Percentiles rank a stretch among this genome's conserved stretches.
Conservation (phyloP, 2,113 vertebrate genomes). For the Danio rerio region DNA sequence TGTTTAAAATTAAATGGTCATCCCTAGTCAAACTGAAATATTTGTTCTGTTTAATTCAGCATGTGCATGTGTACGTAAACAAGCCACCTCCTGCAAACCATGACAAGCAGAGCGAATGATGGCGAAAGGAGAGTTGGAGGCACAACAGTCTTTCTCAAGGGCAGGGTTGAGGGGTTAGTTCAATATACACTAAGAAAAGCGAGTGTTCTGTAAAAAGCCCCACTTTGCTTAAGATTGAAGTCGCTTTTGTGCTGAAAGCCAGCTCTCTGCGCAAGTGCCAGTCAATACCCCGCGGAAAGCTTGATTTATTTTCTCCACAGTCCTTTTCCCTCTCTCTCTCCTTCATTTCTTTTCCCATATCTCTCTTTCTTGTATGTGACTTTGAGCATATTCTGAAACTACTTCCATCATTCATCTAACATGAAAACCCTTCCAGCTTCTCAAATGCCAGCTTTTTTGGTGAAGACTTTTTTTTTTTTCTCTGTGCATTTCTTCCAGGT, state of each 20-base stretch:
- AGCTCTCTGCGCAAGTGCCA: slow-evolving; percentile 68
- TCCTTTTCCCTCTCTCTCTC: slow-evolving; percentile 60
- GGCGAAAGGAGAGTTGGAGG: slow-evolving; percentile 47
- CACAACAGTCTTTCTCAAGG: slow-evolving; percentile 44
- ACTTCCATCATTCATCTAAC: background rate
- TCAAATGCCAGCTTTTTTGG: background rate
- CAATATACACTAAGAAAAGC: slow-evolving; percentile 68
- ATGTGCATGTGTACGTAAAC: slow-evolving; percentile 49
- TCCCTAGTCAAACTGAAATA: background rate
- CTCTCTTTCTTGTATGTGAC: background rate
- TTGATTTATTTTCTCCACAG: slow-evolving; percentile 78
- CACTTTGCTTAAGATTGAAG: slow-evolving; percentile 71
- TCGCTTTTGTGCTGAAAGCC: slow-evolving; percentile 67
- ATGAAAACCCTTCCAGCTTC: background rate
- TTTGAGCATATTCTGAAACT: slow-evolving; percentile 41
- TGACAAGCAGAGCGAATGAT: slow-evolving; percentile 63
- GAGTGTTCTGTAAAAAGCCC: slow-evolving; percentile 66
- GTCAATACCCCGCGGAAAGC: slow-evolving; percentile 74
- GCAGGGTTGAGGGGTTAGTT: slow-evolving; percentile 58
- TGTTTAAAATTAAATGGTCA: background rate
- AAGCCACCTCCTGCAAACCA: slow-evolving; percentile 72
- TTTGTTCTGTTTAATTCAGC: background rate
- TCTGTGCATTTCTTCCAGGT: slow-evolving; percentile 58
- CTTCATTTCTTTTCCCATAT: slow-evolving; percentile 36
- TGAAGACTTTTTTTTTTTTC: background rate